Evolutionary conservation across 2,888 invertebrate genomes (phyloP).

Genomic region (Loripinus fragilis): DNA sequence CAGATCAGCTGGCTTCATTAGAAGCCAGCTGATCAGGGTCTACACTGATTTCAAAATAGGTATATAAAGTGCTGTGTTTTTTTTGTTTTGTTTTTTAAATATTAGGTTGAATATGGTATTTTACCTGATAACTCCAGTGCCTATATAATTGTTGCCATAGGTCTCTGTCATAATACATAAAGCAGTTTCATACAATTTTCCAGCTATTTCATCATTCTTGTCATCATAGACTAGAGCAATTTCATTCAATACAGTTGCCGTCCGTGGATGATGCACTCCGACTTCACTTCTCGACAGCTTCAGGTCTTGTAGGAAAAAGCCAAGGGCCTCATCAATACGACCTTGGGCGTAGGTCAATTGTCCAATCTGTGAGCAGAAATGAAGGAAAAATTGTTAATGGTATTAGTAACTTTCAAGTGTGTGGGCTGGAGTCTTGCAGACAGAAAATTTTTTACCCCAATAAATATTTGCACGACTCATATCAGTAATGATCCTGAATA

Average conservation of each 20-base stretch:
- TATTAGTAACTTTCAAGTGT: too few relatives aligned
- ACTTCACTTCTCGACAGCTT: conserved; percentile 72
- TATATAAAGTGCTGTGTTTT: too few relatives aligned
- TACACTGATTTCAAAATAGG: too few relatives aligned
- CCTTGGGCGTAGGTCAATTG: conserved; percentile 72
- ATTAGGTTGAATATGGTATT: too few relatives aligned
- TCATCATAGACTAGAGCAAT: conserved; percentile 75
- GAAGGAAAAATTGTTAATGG: not conserved
- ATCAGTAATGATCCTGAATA: too few relatives aligned
- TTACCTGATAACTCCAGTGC: conserved; percentile 72
- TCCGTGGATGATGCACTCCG: conserved; percentile 70
- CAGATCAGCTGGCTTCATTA: too few relatives aligned
- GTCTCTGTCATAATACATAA: conserved; percentile 65
- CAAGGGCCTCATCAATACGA: conserved; percentile 71
- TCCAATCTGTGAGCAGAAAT: conserved; percentile 65
- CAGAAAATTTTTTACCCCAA: too few relatives aligned
- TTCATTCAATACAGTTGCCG: conserved; percentile 69
- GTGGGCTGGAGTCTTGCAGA: too few relatives aligned
- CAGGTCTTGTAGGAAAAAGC: conserved; percentile 72
- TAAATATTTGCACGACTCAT: too few relatives aligned
- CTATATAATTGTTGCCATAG: conserved; percentile 69
- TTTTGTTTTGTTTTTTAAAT: too few relatives aligned
- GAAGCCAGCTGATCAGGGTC: too few relatives aligned
- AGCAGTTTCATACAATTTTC: conserved; percentile 70
- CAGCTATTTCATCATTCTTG: conserved; percentile 62